Base-by-base conservation (phyloP, 2,888 invertebrate genomes). In the Eristalinus aeneus region DNA sequence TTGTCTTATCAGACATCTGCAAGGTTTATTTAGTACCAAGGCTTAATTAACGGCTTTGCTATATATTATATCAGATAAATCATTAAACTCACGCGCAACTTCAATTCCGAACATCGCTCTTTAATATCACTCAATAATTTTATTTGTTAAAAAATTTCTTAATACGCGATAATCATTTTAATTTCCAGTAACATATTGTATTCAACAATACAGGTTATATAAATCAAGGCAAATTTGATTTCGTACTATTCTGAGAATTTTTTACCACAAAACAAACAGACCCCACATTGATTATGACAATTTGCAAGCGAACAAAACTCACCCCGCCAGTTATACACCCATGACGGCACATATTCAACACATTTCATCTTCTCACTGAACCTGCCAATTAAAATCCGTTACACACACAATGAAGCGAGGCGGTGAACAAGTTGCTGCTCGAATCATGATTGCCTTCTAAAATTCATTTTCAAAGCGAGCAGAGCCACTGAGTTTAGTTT, bases 401-500 rank as follows among this genome's bases (percentile, higher is more conserved):
- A 32, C 65, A 65, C 64, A 60, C 65, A 65, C 78, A 65, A 3
- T 12, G 1, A 11, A 20, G 58, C 34, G 39, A 1, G 8, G 9
- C 69, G 39, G 22, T 16, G 20, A 78, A 78, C 58, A 63, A 78
- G 65, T 78, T 71, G 71, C 71, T 69, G 56, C 20, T 31, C 34
- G n/a, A 10, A 4, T n/a, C 56, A 16, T 1, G 39, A 58, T 46
- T 65, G 46, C 46, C 22, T 68, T 68, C 53, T 39, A 76, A 85
- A 73, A 63, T 63, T 36, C 56, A 81, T 71, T 82, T 71, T 65
- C 76, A 34, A 67, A 68, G 60, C 65, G 54, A 22, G 11, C 68
- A 39, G 27, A 69, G 64, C 71, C 23, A 77, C 56, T 46, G 46
- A 46, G 46, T 46, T 88, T 88, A 90, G 90, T 90, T 88, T 89